A percentile compares a stretch with the other conserved stretches of the same genome.
phyloP scores from a whole-genome alignment of 2,888 invertebrate genomes.

The Willowsia nigromaculata region DNA sequence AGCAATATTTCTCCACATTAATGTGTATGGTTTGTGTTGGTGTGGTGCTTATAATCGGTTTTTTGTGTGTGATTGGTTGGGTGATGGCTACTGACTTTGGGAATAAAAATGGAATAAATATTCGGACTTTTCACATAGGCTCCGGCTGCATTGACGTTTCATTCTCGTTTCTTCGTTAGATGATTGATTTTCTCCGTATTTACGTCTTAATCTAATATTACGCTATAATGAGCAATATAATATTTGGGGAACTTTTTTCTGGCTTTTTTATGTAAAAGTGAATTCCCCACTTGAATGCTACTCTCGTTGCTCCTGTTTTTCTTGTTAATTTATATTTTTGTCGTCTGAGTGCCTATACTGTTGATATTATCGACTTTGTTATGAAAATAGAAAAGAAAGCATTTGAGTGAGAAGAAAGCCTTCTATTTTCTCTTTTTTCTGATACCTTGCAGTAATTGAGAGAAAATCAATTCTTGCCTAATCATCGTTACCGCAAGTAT shows the following conservation, averaged over 20 bases:
- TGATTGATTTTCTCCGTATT: constrained; percentile 50
- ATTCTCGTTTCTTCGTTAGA: neutral
- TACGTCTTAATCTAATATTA: constrained; percentile 62
- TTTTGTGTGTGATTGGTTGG: neutral
- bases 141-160: neutral
- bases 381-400: neutral
- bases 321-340: constrained; percentile 21
- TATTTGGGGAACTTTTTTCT: neutral
- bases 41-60: constrained; percentile 33
- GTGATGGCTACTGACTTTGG: neutral
- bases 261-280: neutral
- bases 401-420: neutral
- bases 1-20: constrained; percentile 1
- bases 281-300: neutral
- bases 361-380: neutral
- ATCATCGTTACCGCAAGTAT: neutral
- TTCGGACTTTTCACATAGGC: constrained; percentile 5
- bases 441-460: constrained; percentile 26
- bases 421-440: neutral
- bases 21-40: constrained; percentile 28
- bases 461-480: constrained; percentile 38
- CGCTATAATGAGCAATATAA: constrained; percentile 28
- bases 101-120: constrained; percentile 28
- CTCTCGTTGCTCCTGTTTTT: neutral
- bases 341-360: neutral